Percentiles rank a stretch among this genome's conserved stretches.
phyloP scores from a whole-genome alignment of 1,140 invertebrate genomes.

The Ceratina australensis region DNA sequence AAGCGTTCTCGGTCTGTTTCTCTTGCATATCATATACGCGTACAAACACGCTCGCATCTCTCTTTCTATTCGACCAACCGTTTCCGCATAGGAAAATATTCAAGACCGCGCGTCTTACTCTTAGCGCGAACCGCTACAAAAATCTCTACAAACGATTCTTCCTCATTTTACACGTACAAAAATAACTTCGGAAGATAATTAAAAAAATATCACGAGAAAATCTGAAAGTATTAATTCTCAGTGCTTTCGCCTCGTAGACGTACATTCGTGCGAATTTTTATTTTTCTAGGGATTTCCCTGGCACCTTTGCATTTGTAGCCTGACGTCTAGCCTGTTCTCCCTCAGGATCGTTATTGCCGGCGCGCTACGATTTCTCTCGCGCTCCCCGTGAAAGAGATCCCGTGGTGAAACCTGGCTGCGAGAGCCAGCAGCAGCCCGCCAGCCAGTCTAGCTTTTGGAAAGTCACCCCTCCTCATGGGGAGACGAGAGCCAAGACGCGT shows the following conservation, averaged over 20 bases:
- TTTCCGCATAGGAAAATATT: background rate
- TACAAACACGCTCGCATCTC: background rate
- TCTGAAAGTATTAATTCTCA: too few relatives aligned
- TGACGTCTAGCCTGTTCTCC: background rate
- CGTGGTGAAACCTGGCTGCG: background rate
- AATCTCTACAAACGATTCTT: background rate
- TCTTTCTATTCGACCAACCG: background rate
- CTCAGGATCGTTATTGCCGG: background rate
- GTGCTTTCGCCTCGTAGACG: too few relatives aligned
- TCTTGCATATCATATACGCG: background rate
- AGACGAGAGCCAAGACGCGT: slow-evolving; percentile 16
- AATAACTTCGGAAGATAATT: too few relatives aligned
- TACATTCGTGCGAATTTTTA: too few relatives aligned
- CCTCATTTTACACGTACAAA: background rate
- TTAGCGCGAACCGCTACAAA: background rate
- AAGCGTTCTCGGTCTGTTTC: background rate
- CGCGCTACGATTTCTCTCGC: background rate
- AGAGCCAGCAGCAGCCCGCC: background rate
- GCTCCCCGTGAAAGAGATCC: background rate
- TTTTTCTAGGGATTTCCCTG: background rate
- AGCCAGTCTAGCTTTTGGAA: background rate
- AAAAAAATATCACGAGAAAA: too few relatives aligned
- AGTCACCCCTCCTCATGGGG: slow-evolving; percentile 11
- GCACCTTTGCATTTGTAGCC: background rate
- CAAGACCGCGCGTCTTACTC: background rate